Percentiles rank a stretch among this genome's conserved stretches.
phyloP scores from a whole-genome alignment of 2,888 invertebrate genomes.

The Automeris io region DNA sequence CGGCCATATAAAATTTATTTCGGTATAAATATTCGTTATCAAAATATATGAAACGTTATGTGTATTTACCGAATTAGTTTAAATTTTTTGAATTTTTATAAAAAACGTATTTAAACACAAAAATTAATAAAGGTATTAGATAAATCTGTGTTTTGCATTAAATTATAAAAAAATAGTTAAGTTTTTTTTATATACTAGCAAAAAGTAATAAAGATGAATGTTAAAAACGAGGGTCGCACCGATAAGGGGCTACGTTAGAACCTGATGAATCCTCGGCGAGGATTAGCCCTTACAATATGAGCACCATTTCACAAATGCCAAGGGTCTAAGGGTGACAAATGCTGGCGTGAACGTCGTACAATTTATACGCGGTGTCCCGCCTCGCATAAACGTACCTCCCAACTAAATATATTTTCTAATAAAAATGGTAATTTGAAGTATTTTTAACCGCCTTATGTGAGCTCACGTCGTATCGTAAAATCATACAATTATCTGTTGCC shows the following conservation, averaged over 20 bases:
- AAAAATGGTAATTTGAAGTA: slow-evolving; percentile 63
- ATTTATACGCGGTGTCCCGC: slow-evolving; percentile 49
- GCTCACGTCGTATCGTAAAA: slow-evolving; percentile 1
- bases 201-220: slow-evolving; percentile 39
- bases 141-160: not conserved
- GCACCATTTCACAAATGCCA: slow-evolving; percentile 66
- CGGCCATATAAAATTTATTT: too few species aligned
- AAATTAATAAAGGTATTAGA: too few species aligned
- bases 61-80: too few species aligned
- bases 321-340: slow-evolving; percentile 62
- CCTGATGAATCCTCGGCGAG: slow-evolving; percentile 64
- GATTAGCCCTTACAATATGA: slow-evolving; percentile 75
- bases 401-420: slow-evolving; percentile 59
- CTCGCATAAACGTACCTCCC: slow-evolving; percentile 21
- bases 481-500: not conserved
- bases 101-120: too few species aligned
- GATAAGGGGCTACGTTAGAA: slow-evolving; percentile 57
- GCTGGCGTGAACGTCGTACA: slow-evolving; percentile 45
- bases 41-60: too few species aligned
- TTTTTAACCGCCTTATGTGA: slow-evolving; percentile 16
- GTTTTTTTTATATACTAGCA: slow-evolving; percentile 11
- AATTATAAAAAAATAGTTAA: not conserved
- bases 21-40: too few species aligned
- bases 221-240: slow-evolving; percentile 28
- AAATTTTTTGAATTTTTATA: too few species aligned